Evolutionary conservation across 1,140 invertebrate genomes (phyloP), one percentile per base, ranked within the genome.

Genomic region (Drosophila neocordata): DNA sequence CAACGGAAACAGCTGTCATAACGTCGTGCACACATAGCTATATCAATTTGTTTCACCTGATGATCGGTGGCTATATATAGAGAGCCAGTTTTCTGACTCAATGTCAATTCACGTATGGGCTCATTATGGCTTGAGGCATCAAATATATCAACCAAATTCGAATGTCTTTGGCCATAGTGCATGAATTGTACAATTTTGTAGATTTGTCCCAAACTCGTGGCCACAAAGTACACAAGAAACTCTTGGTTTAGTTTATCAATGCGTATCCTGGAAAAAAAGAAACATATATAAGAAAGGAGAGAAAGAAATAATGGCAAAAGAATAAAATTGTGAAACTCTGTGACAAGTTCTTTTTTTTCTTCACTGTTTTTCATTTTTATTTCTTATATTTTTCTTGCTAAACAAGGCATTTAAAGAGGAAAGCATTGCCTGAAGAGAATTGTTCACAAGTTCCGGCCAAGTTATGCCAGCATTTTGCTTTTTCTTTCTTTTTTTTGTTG

Each of bases 1-100:
- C 96, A 97, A 51, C 95, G 93, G 22, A 96, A 93, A 79, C 96
- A 97, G 79, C 95, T 96, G 89, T 96, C 95, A 85, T 96, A 96
- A 55, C 93, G 92, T n/a, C 92, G 92, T 68, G 93, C 93, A 76
- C 96, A 97, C 90, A 95, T 95, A 51, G 95, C 94, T 41, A 96
- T 89, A 74, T 96, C 95, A 65, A 97, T 93, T 92, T 97, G 96
- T 67, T 95, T 93, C n/a, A 97, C 93, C 56, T 94, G 92, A 75
- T 94, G 93, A 92, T 97, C 96, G 3, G 95, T 96, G 12, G 95
- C 94, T 13, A 96, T 94, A 90, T 96, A 96, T 4, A 97, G 92
- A 20, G 95, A 95, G 83, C 95, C 95, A 61, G 94, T 93, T 85
- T 94, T 93, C 59, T 94, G 93, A 11, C 95, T 96, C 8, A 96